These are phyloP conservation scores for Gadus chalcogrammus DNA, from an alignment of 2,113 vertebrate genomes.

Conservation along the genomic window DNA sequence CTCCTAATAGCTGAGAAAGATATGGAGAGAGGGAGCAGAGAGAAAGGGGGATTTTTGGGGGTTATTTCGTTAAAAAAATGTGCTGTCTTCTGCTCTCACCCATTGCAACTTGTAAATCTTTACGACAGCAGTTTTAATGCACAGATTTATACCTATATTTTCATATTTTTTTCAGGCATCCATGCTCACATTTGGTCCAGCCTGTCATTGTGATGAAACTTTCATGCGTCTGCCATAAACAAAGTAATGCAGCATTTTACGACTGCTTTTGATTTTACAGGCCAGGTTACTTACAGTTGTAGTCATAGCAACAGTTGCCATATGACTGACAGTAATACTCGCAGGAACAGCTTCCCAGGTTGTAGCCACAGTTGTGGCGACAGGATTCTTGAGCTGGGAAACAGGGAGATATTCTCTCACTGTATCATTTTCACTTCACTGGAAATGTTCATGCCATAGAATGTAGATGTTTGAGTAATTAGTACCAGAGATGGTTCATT, in stretches of 20 bases:
- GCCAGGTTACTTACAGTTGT: slow-evolving; percentile 31
- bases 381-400: slow-evolving; percentile 20
- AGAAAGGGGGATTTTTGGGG: background rate
- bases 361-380: slow-evolving; percentile 44
- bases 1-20: background rate
- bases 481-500: background rate
- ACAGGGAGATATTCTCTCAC: background rate
- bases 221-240: no score
- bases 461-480: no score
- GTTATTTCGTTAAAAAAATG: no score
- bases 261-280: background rate
- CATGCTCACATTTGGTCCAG: no score
- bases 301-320: slow-evolving; percentile 54
- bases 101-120: no score
- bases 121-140: no score
- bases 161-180: no score
- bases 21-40: background rate
- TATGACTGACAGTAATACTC: slow-evolving; percentile 39
- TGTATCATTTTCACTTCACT: background rate
- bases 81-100: no score
- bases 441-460: no score
- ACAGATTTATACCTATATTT: no score
- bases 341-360: slow-evolving; percentile 62
- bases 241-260: background rate
- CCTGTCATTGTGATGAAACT: no score